A percentile compares a stretch with the other conserved stretches of the same genome.
Conservation (phyloP, 2,888 invertebrate species). For the Osmoderma eremita region DNA sequence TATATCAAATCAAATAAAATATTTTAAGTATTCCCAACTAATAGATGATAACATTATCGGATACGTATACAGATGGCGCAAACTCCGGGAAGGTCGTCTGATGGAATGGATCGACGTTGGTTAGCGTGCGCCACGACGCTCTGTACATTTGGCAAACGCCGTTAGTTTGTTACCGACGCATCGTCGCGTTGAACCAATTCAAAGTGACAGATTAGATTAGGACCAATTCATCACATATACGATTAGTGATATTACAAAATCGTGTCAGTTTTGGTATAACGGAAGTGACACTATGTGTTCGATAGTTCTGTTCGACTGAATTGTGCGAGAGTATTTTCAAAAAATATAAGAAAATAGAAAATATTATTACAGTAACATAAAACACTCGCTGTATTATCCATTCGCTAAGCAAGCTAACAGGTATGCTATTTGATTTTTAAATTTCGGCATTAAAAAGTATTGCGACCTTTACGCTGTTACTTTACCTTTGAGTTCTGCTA, state of each 20-base stretch:
- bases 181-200: conserved; percentile 38
- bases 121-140: conserved; percentile 46
- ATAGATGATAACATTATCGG: conserved; percentile 27
- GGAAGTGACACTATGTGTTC: conserved; percentile 14
- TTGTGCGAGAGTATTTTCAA: conserved; percentile 3
- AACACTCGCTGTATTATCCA: conserved; percentile 13
- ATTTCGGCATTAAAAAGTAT: background rate
- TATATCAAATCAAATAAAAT: background rate
- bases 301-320: conserved; percentile 14
- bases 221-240: conserved; percentile 32
- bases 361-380: background rate
- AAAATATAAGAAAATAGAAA: conserved; percentile 5
- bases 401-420: conserved; percentile 11
- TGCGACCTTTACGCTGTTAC: too few species aligned
- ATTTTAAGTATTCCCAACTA: background rate
- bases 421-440: conserved; percentile 21
- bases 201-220: conserved; percentile 35
- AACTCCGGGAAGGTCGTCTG: conserved; percentile 44
- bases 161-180: conserved; percentile 39
- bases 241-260: conserved; percentile 33
- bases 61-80: conserved; percentile 40
- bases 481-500: too few species aligned
- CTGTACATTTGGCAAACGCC: conserved; percentile 41
- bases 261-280: conserved; percentile 27
- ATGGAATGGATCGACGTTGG: conserved; percentile 44